These are phyloP conservation scores for Leuciscus idus DNA, from an alignment of 2,113 vertebrate genomes.

Conservation along the genomic window DNA sequence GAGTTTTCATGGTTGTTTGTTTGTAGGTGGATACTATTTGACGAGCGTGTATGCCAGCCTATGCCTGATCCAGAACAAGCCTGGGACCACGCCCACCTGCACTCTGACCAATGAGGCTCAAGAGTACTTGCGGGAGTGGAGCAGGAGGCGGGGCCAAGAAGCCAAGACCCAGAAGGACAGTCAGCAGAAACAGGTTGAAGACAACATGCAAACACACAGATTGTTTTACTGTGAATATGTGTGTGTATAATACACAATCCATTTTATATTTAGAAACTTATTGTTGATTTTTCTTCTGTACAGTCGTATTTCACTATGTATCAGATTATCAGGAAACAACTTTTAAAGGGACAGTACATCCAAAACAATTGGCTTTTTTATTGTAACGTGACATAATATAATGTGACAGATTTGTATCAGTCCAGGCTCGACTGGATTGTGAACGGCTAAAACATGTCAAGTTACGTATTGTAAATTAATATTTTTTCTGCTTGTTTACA, in stretches of 20 bases:
- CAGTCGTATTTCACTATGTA: too few species aligned
- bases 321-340: neutral
- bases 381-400: neutral
- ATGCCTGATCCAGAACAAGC: conserved; percentile 74
- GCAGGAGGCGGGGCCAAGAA: conserved; percentile 72
- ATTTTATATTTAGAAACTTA: neutral
- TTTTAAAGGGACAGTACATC: neutral
- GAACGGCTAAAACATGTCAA: neutral
- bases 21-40: conserved; percentile 79
- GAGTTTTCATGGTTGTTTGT: neutral
- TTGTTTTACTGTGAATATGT: too few species aligned
- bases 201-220: too few species aligned
- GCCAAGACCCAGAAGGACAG: conserved; percentile 74
- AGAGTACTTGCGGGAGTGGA: conserved; percentile 76
- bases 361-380: neutral
- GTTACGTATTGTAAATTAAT: neutral
- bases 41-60: conserved; percentile 79
- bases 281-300: neutral
- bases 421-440: too few species aligned
- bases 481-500: neutral
- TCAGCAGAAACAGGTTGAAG: conserved; percentile 74
- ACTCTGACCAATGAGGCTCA: conserved; percentile 70
- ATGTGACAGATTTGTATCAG: neutral
- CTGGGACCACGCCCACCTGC: conserved; percentile 40
- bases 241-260: too few species aligned